Evolutionary conservation across 2,797 vertebrate species (phyloP), one percentile per base, ranked within the genome.

Genomic region (Yasuhikotakia modesta): DNA sequence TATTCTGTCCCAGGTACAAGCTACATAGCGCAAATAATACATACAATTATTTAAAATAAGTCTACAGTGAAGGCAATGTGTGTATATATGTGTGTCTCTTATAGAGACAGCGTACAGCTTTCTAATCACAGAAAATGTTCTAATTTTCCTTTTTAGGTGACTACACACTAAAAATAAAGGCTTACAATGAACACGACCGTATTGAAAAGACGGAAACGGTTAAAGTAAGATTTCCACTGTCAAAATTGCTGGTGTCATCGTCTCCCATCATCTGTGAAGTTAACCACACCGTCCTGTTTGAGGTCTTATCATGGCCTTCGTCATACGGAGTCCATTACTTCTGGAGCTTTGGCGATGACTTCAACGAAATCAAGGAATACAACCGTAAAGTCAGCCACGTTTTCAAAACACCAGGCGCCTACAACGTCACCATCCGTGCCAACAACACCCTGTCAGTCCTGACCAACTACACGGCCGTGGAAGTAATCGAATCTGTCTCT

Each of bases 341-440:
- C 0, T 95, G 94, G 93, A 84, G 91, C 74, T 94, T 94, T 76
- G 89, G 85, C 0, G 92, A 93, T 5, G 75, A 83, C 21, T 88
- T 91, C 7, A 19, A 79, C n/a, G 17, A 74, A 22, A 32, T 86
- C 27, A 84, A 77, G 46, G 84, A 81, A 30, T 2, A n/a, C 35
- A 16, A 87, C 8, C 27, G 1, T n/a, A 81, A 80, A 70, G 83
- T 90, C 65, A 74, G 3, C 17, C 90, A 89, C 55, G 65, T 52
- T 17, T 93, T 91, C 84, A 71, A 13, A 50, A 84, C 76, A n/a
- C 81, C 83, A 0, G 92, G 92, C 1, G n/a, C 70, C 24, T 93
- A 91, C 71, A 94, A 93, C 17, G 17, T 95, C 66, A 91, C 91
- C 2, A 83, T 92, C 39, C 76, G 48, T 57, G 92, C 87, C 27